These are phyloP conservation scores for Pomatostomus ruficeps DNA, from an alignment of 2,113 vertebrate species.

Conservation along the genomic window DNA sequence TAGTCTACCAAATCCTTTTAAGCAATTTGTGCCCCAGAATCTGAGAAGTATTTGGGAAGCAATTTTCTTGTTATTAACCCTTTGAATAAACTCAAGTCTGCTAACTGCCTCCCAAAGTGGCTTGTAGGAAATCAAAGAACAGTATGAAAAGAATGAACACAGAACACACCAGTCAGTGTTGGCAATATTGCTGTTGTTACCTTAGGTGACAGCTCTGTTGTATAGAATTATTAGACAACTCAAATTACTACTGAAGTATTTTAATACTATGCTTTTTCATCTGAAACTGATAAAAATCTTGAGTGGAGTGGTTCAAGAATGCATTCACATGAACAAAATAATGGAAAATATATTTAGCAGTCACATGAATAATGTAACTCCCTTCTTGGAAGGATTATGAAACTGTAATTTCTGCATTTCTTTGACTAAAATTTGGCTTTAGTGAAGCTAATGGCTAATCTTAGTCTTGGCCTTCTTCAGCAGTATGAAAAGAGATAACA, in stretches of 20 bases:
- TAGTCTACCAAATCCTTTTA: constrained; percentile 2
- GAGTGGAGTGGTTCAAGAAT: constrained; percentile 26
- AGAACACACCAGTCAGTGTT: background rate
- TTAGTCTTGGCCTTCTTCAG: background rate
- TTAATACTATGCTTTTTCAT: constrained; percentile 4
- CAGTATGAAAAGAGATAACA: background rate
- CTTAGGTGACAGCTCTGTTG: background rate
- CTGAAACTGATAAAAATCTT: constrained; percentile 45
- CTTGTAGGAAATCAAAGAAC: background rate
- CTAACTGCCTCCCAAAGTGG: background rate
- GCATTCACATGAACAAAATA: constrained; percentile 45
- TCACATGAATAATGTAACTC: constrained; percentile 58
- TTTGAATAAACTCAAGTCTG: background rate
- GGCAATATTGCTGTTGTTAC: background rate
- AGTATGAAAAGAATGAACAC: background rate
- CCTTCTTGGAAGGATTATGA: constrained; percentile 46
- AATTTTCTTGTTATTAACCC: background rate
- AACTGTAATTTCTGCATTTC: constrained; percentile 27
- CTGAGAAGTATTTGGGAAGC: background rate
- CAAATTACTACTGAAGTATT: constrained; percentile 9
- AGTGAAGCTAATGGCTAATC: background rate
- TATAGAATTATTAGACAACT: background rate
- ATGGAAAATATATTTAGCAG: constrained; percentile 64
- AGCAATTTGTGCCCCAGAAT: background rate
- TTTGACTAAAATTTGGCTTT: constrained; percentile 56